A percentile compares a stretch with the other conserved stretches of the same genome.
Conservation (phyloP, 2,888 invertebrate species). For the Agrilus mali region DNA sequence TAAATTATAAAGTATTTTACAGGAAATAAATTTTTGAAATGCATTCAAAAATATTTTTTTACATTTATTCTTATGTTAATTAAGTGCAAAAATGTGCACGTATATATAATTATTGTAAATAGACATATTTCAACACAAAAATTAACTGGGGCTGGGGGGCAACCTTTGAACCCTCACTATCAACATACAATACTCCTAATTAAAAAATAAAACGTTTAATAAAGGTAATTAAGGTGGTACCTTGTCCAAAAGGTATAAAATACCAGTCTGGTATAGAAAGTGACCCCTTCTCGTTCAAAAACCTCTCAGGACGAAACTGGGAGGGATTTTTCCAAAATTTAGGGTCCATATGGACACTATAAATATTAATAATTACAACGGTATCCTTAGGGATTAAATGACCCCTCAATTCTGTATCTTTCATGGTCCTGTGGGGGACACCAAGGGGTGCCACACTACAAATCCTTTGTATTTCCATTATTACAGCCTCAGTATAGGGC, state of each 20-base stretch:
- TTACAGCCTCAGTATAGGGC: conserved; percentile 34
- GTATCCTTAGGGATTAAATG: conserved; percentile 40
- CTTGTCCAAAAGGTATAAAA: conserved; percentile 53
- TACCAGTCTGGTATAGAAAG: conserved; percentile 35
- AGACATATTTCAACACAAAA: no score
- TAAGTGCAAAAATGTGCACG: no score
- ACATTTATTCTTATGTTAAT: no score
- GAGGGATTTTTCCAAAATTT: conserved; percentile 47
- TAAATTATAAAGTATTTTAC: no score
- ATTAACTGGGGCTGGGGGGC: not conserved
- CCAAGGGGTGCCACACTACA: conserved; percentile 40
- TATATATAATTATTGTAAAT: no score
- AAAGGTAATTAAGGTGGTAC: no score
- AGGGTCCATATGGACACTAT: conserved; percentile 48
- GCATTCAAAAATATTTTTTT: no score
- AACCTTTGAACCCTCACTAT: no score
- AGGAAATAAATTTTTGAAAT: no score
- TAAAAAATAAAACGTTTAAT: not conserved
- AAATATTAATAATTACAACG: conserved; percentile 44
- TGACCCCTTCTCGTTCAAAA: conserved; percentile 43
- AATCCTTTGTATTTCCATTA: conserved; percentile 40
- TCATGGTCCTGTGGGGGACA: conserved; percentile 38
- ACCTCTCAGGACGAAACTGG: conserved; percentile 51
- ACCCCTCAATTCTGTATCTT: conserved; percentile 33
- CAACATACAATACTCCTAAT: not conserved